Conservation (phyloP, 2,113 vertebrate species). For the Datnioides undecimradiatus region DNA sequence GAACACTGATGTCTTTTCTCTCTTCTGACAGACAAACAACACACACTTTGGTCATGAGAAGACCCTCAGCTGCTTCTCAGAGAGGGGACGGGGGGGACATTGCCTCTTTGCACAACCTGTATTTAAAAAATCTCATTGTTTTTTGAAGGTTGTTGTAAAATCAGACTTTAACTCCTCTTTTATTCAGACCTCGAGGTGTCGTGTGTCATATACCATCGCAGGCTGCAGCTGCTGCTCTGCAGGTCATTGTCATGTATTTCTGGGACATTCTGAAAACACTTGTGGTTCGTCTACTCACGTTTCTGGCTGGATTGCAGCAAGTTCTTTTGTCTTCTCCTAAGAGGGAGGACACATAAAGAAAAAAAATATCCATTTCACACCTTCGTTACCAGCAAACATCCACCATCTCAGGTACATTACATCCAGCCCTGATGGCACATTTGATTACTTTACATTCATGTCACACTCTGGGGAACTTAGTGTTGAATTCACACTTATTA, state of each 20-base stretch:
- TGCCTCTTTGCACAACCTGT: conserved; percentile 9
- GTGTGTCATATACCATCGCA: conserved; percentile 2
- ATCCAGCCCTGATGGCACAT: conserved; percentile 24
- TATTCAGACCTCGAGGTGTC: background rate
- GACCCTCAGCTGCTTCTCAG: background rate
- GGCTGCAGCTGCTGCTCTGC: conserved; percentile 30
- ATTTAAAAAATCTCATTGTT: conserved; percentile 1
- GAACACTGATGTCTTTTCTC: background rate
- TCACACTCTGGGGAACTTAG: background rate
- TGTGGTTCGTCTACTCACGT: conserved; percentile 74
- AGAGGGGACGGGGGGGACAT: conserved; percentile 13
- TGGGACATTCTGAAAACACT: conserved; percentile 41
- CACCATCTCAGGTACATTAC: background rate
- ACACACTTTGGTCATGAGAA: background rate
- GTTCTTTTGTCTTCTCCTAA: conserved; percentile 86
- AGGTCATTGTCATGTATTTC: conserved; percentile 33
- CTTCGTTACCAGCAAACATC: background rate
- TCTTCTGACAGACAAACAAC: background rate
- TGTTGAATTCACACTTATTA: background rate
- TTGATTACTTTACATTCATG: conserved; percentile 12
- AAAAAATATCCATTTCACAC: conserved; percentile 42
- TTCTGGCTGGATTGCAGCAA: conserved; percentile 82
- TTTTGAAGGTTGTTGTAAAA: conserved; percentile 15
- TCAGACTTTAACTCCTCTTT: conserved; percentile 29
- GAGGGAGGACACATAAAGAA: conserved; percentile 12